A percentile compares a stretch with the other conserved stretches of the same genome.
Evolutionary conservation across 1,140 invertebrate genomes (phyloP).

Genomic region (Zophobas atratus): DNA sequence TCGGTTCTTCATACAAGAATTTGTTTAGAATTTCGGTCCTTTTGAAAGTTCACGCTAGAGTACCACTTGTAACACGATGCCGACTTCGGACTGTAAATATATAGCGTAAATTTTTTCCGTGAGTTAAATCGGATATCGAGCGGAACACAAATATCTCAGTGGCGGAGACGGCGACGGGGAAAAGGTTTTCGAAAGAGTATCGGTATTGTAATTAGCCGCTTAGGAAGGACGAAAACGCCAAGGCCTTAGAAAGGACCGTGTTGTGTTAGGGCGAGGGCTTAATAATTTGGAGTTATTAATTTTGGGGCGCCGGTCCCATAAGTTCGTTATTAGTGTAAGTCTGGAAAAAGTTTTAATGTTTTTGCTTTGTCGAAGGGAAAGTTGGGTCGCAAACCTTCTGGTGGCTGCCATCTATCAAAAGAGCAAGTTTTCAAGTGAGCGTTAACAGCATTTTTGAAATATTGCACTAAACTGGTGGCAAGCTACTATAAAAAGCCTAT

Average conservation of each 20-base stretch:
- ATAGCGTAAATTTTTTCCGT: no score
- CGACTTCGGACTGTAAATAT: no score
- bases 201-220: no score
- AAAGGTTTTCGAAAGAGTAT: no score
- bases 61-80: no score
- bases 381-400: conserved; percentile 45
- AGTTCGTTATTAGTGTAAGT: conserved; percentile 24
- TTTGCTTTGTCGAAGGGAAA: conserved; percentile 36
- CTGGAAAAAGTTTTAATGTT: conserved; percentile 41
- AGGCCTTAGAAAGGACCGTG: neutral
- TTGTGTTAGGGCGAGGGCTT: conserved; percentile 1
- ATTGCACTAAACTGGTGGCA: conserved; percentile 44
- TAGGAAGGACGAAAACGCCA: no score
- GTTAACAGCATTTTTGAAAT: conserved; percentile 47
- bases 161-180: no score
- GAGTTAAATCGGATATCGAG: no score
- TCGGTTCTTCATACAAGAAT: no score
- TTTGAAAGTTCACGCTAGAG: no score
- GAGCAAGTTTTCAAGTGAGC: conserved; percentile 46
- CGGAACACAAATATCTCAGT: no score
- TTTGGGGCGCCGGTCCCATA: conserved; percentile 21
- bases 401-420: conserved; percentile 42
- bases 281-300: conserved; percentile 28
- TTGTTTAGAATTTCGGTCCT: no score
- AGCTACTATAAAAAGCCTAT: conserved; percentile 45